These are phyloP conservation scores for Echiichthys vipera DNA, from an alignment of 2,797 vertebrate species.

Conservation along the genomic window DNA sequence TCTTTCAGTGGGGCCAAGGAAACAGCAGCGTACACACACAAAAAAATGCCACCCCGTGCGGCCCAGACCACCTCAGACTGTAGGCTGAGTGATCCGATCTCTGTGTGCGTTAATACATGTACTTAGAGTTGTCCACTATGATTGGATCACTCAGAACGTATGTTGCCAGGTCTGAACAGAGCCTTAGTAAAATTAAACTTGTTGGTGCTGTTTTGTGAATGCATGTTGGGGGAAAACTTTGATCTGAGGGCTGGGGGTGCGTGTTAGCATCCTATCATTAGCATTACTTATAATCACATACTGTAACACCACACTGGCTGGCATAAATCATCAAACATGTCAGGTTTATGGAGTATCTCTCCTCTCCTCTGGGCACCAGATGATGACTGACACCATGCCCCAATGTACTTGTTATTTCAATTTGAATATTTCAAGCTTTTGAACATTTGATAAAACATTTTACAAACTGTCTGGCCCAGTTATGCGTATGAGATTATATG, in stretches of 20 bases:
- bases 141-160: no score
- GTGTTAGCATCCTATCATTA: background rate
- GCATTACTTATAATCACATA: constrained; percentile 6
- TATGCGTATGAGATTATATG: background rate
- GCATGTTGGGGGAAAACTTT: background rate
- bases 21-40: no score
- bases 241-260: background rate
- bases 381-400: background rate
- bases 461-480: background rate
- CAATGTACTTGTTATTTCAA: background rate
- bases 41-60: no score
- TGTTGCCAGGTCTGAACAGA: no score
- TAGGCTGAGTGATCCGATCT: no score
- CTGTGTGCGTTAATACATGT: no score
- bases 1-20: no score
- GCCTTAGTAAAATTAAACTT: background rate
- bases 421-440: background rate
- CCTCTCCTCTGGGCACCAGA: background rate
- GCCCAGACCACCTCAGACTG: no score
- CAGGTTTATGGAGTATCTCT: constrained; percentile 2
- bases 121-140: no score
- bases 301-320: background rate
- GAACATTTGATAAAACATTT: background rate
- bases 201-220: background rate
- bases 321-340: constrained; percentile 17